Conservation (phyloP, 2,113 vertebrate species). For the Coptodon bakossiorum region DNA sequence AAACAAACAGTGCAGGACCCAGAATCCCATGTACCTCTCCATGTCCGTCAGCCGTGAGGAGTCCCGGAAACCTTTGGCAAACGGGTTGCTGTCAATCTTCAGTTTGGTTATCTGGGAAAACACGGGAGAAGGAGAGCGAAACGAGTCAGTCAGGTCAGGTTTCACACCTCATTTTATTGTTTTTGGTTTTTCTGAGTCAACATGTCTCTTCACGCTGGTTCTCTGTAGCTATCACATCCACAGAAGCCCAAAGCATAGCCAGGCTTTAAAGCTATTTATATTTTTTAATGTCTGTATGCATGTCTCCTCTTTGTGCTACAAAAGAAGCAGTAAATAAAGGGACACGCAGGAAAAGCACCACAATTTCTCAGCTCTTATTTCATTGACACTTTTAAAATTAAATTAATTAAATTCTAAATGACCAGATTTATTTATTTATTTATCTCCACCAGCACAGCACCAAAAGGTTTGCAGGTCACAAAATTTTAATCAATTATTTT, state of each 20-base stretch:
- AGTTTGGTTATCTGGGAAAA: slow-evolving; percentile 92
- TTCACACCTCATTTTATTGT: neutral
- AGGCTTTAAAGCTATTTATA: neutral
- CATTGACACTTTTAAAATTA: neutral
- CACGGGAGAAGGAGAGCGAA: neutral
- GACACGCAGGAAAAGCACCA: neutral
- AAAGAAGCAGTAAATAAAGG: neutral
- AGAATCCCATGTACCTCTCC: slow-evolving; percentile 92
- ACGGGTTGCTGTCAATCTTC: slow-evolving; percentile 99
- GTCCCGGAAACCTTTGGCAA: slow-evolving; percentile 98
- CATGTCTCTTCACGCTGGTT: neutral
- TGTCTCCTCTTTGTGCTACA: neutral
- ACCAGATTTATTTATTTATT: neutral
- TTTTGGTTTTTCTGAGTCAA: neutral
- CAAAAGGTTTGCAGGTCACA: neutral
- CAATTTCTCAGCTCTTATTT: neutral
- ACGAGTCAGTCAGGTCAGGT: neutral
- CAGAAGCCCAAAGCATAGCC: neutral
- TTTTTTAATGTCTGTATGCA: neutral
- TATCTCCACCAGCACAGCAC: neutral
- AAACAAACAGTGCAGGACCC: slow-evolving; percentile 59
- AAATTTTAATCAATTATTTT: neutral
- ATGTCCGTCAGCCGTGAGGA: slow-evolving; percentile 98
- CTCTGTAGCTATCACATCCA: neutral
- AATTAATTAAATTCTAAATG: neutral